Evolutionary conservation across 2,113 vertebrate species (phyloP).

Genomic region (Falcunculus frontatus): DNA sequence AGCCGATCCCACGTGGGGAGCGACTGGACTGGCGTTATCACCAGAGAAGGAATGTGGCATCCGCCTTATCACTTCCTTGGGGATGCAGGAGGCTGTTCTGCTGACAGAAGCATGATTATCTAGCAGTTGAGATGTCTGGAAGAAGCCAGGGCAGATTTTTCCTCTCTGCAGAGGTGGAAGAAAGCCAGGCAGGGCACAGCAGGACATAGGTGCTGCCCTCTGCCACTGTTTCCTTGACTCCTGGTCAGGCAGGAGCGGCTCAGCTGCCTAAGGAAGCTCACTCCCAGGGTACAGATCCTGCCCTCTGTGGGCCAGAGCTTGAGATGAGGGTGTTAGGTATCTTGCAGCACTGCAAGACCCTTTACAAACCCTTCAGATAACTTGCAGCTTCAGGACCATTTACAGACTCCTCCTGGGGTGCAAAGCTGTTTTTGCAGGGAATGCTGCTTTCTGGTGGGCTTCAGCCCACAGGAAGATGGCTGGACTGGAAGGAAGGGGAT

Average conservation of each 20-base stretch:
- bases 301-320: background rate
- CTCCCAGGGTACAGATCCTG: background rate
- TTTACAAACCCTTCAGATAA: background rate
- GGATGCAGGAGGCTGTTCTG: background rate
- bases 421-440: background rate
- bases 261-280: background rate
- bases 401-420: background rate
- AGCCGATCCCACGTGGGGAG: accelerated
- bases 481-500: background rate
- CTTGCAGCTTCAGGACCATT: background rate
- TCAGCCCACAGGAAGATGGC: background rate
- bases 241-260: background rate
- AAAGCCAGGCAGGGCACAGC: background rate
- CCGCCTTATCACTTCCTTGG: background rate
- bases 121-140: background rate
- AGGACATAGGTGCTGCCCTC: background rate
- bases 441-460: background rate
- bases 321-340: background rate
- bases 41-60: background rate
- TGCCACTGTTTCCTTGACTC: background rate
- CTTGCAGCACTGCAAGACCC: background rate
- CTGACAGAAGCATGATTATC: background rate
- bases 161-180: background rate
- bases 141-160: background rate
- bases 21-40: accelerated